Base-by-base conservation (phyloP, 1,140 invertebrate species). In the Drosophila varians region DNA sequence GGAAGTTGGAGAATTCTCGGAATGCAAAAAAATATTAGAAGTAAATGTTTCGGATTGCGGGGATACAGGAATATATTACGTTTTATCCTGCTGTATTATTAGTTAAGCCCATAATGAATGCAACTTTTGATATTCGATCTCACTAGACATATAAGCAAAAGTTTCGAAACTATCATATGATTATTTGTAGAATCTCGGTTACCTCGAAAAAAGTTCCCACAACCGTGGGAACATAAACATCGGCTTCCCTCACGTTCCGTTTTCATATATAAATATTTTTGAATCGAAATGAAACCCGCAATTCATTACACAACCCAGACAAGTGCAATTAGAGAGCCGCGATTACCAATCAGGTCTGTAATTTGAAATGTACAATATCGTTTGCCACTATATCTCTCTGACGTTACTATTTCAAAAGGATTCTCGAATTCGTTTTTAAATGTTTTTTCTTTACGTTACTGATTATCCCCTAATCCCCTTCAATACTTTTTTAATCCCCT, bases 221-320 rank as follows among this genome's bases (percentile, higher is more conserved):
- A 64, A 80, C 76, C 80, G 80, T 86, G 80, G 80, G 80, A 86
- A 86, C 80, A 74, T 80, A 80, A 86, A 86, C 72, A 86, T 55
- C 68, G 58, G 54, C 34, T 61, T 57, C 36, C 69, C 69, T 73
- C 54, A 68, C 31, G 57, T 60, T 64, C 65, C 26, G 45, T 34
- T 69, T 48, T 40, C 19, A 36, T 60, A 49, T 46, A 47, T 28
- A 55, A 49, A 56, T 47, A 52, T 53, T 58, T 83, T 57, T 21
- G 36, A 77, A 54, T 65, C 57, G 42, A 77, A 57, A 25, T 47
- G 69, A 68, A 49, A 74, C 14, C 34, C 34, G 18, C 47, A 48
- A 28, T 16, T 53, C 43, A 61, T 72, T 72, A 26, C 68, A 65
- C 60, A 66, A 52, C 46, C 31, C 46, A 52, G 62, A 66, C 62